Base-by-base conservation (phyloP, 2,797 vertebrate species). In the Hypotaenidia philippensis region DNA sequence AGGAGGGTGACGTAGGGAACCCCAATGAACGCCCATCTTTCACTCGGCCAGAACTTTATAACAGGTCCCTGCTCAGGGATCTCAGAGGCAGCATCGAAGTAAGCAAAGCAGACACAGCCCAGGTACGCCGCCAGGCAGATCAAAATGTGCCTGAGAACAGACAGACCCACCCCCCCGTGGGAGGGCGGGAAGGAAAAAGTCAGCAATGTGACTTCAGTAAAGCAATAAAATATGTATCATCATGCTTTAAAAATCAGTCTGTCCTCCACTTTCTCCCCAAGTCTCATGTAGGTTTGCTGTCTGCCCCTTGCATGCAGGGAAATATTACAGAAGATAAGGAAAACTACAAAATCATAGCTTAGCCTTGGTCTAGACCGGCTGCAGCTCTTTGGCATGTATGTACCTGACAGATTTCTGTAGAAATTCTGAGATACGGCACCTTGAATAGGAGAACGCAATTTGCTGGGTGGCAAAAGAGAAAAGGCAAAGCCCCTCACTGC, bases 21-120 rank as follows among this genome's bases (percentile, higher is more conserved):
- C 0, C 99, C 99, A 5, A 99, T 99, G 97, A 99, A 99, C 19
- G 99, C 99, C 99, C 99, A 99, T 64, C 98, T 99, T 97, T 99
- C 99, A 29, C 98, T 99, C 77, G 99, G 99, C 99, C 99, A 99
- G 98, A 99, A 99, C 98, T 98, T 99, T 97, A 99, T 98, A 95
- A 99, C 99, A 0, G 99, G 99, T 12, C 99, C 99, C 97, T 99
- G 99, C 95, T 99, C 99, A 0, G 99, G 99, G 53, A 99, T 99
- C 97, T 99, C 99, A 0, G 99, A 99, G 3, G 98, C 99, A 8
- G 99, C 99, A 47, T 99, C 99, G 2, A 99, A 99, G 97, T 99
- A 99, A 89, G 99, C 99, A 11, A 99, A 99, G 95, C 99, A 99
- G 92, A 99, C 99, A 3, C 99, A 99, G 36, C 99, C 99, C 96